phyloP scores from a whole-genome alignment of 2,113 vertebrate genomes.

The Oophaga pumilio region DNA sequence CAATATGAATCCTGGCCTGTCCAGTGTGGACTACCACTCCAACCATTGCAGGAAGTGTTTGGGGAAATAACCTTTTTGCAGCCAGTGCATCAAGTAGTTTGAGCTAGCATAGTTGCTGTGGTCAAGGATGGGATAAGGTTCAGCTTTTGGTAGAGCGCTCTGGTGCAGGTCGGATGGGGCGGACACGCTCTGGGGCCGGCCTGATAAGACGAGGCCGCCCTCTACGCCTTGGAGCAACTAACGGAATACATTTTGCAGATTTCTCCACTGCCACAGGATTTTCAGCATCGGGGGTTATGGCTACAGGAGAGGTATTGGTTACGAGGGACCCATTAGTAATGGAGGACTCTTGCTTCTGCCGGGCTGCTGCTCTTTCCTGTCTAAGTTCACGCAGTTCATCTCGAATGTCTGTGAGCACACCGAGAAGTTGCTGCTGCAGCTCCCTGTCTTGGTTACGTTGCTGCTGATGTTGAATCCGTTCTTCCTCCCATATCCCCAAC shows the following conservation, averaged over 20 bases:
- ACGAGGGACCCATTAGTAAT: background rate
- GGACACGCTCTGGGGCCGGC: slow-evolving; percentile 45
- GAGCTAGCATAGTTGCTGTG: background rate
- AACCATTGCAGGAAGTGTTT: background rate
- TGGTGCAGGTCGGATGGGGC: slow-evolving; percentile 43
- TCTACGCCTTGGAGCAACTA: background rate
- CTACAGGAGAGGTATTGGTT: background rate
- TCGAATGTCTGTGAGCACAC: slow-evolving; percentile 68
- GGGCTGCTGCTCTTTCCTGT: slow-evolving; percentile 60
- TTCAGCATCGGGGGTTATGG: background rate
- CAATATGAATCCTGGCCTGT: background rate
- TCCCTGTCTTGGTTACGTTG: slow-evolving; percentile 66
- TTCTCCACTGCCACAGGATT: background rate
- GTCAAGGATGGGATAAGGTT: background rate
- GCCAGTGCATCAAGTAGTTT: background rate
- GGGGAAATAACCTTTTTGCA: background rate
- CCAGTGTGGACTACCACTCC: slow-evolving; percentile 45
- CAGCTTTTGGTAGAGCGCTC: slow-evolving; percentile 23
- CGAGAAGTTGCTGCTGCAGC: slow-evolving; percentile 67
- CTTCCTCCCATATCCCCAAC: slow-evolving; percentile 70
- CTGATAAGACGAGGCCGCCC: slow-evolving; percentile 42
- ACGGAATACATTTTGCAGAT: background rate
- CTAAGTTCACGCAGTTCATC: slow-evolving; percentile 66
- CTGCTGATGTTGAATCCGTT: slow-evolving; percentile 65
- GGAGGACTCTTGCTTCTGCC: slow-evolving; percentile 20